A percentile compares a stretch with the other conserved stretches of the same genome.
These are phyloP conservation scores for Chrysochloris asiatica DNA, from an alignment of 2,113 vertebrate species.

Conservation along the genomic window DNA sequence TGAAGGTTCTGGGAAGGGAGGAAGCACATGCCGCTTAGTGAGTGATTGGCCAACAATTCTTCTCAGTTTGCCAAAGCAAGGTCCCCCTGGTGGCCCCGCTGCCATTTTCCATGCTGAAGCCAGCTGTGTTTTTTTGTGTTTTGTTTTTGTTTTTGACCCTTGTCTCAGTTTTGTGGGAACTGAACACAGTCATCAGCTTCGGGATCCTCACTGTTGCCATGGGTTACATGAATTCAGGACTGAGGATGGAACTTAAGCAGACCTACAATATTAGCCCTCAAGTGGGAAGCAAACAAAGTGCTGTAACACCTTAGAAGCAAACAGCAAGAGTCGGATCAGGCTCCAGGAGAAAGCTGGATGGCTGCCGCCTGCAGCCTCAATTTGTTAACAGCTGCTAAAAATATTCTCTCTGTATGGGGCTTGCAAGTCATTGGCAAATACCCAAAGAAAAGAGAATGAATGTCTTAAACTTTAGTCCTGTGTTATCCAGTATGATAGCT, in stretches of 20 bases:
- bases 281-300: background rate
- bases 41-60: fast-evolving
- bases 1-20: background rate
- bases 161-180: background rate
- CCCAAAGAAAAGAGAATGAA: background rate
- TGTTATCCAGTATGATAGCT: fast-evolving
- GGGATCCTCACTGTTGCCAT: constrained; percentile 12
- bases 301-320: background rate
- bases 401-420: background rate
- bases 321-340: background rate
- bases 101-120: background rate
- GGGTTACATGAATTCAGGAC: constrained; percentile 56
- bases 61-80: background rate
- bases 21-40: fast-evolving
- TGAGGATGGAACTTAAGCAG: constrained; percentile 20
- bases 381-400: constrained; percentile 52
- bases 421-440: background rate
- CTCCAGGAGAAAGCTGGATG: background rate
- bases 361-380: background rate
- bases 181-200: background rate
- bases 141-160: background rate
- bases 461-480: background rate
- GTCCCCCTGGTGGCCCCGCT: background rate
- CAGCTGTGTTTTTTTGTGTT: too few relatives aligned
- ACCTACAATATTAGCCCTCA: background rate